Conservation (phyloP, 2,113 vertebrate species). For the Sebastes schlegelii region DNA sequence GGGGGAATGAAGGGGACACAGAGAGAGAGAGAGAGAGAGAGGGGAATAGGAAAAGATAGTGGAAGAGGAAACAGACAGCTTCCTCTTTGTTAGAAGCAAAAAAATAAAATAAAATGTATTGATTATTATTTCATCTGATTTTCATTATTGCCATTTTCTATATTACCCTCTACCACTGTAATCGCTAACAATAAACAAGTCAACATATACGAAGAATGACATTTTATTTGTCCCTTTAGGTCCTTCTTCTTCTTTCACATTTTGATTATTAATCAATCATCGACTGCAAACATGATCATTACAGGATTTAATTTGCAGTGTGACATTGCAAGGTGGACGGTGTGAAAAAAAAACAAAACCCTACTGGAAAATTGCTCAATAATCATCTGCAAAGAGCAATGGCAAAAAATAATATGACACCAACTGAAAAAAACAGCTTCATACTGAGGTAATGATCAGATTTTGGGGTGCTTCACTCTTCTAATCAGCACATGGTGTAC, state of each 20-base stretch:
- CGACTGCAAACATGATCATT: slow-evolving; percentile 7
- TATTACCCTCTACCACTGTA: not conserved
- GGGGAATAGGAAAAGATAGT: slow-evolving; percentile 34
- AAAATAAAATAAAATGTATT: not conserved
- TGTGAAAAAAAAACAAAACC: not conserved
- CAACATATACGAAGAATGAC: not conserved
- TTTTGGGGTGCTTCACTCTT: slow-evolving; percentile 44
- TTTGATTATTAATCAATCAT: slow-evolving; percentile 17
- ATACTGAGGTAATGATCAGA: slow-evolving; percentile 53
- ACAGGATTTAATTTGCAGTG: slow-evolving; percentile 22
- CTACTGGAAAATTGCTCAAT: not conserved
- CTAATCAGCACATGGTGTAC: slow-evolving; percentile 51
- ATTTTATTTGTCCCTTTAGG: not conserved
- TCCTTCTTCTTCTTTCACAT: not conserved
- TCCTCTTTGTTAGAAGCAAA: slow-evolving; percentile 63
- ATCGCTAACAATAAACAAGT: not conserved
- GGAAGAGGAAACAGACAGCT: slow-evolving; percentile 40
- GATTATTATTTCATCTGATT: slow-evolving; percentile 13
- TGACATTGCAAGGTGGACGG: slow-evolving; percentile 18
- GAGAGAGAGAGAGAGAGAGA: slow-evolving; percentile 9
- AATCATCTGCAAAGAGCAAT: slow-evolving; percentile 16
- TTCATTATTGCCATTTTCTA: not conserved
- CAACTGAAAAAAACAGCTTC: slow-evolving; percentile 5
- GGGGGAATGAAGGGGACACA: slow-evolving; percentile 52
- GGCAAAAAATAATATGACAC: slow-evolving; percentile 23